These are phyloP conservation scores for Clarias fuscus DNA, from an alignment of 2,797 vertebrate species.

Conservation along the genomic window DNA sequence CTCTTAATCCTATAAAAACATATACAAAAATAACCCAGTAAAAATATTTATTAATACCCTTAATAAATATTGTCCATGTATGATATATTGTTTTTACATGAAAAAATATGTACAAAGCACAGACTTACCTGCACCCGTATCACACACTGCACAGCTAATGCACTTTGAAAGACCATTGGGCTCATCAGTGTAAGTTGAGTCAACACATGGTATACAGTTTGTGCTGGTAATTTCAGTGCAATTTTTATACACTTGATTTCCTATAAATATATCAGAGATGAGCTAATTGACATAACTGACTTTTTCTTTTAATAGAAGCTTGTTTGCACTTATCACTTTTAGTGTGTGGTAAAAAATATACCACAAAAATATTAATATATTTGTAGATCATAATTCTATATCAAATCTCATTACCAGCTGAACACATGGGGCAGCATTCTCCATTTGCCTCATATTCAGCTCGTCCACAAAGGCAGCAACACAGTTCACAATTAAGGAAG, in stretches of 20 bases:
- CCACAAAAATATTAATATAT: neutral
- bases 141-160: constrained; percentile 51
- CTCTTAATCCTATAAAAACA: constrained; percentile 50
- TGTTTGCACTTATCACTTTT: no score
- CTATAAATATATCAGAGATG: constrained; percentile 26
- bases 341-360: neutral
- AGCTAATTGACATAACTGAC: neutral
- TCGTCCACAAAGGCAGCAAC: constrained; percentile 24
- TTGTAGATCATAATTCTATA: neutral
- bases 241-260: constrained; percentile 50
- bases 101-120: neutral
- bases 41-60: neutral
- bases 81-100: neutral
- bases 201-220: constrained; percentile 51
- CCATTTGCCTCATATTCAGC: constrained; percentile 42
- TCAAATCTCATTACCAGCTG: constrained; percentile 45
- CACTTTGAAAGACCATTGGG: constrained; percentile 41
- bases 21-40: no score
- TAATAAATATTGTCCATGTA: neutral
- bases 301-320: neutral
- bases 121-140: constrained; percentile 42
- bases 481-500: constrained; percentile 13
- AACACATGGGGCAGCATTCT: constrained; percentile 58
- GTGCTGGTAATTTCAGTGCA: constrained; percentile 53
- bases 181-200: constrained; percentile 46